Percentiles rank a stretch among this genome's conserved stretches.
Evolutionary conservation across 2,113 vertebrate genomes (phyloP).

Genomic region (Pluvianellus socialis): DNA sequence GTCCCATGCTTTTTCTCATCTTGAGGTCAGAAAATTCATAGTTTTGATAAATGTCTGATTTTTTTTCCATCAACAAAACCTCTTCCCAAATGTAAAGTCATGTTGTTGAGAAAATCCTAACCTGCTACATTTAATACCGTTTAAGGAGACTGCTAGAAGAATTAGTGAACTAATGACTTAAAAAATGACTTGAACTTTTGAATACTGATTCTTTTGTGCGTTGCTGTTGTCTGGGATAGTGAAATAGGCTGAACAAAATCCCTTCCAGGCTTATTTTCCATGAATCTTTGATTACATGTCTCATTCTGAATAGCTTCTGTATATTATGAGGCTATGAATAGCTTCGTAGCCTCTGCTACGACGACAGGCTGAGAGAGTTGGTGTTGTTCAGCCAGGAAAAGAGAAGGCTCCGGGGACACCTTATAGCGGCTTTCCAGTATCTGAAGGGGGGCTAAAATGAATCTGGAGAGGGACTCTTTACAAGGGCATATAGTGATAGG

Average conservation of each 20-base stretch:
- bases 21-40: background rate
- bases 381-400: too few species aligned
- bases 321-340: too few species aligned
- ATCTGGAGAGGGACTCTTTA: too few species aligned
- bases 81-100: background rate
- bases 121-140: background rate
- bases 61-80: background rate
- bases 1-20: background rate
- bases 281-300: background rate
- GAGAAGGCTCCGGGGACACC: too few species aligned
- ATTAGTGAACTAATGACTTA: background rate
- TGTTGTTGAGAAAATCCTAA: background rate
- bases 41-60: background rate
- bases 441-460: too few species aligned
- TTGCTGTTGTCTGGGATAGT: background rate
- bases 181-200: background rate
- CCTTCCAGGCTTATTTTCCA: background rate
- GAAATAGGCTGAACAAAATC: background rate
- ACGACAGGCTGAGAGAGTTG: too few species aligned
- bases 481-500: too few species aligned
- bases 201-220: background rate
- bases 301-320: background rate
- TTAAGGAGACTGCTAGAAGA: background rate
- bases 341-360: too few species aligned
- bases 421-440: too few species aligned